Evolutionary conservation across 2,113 vertebrate genomes (phyloP).

Genomic region (Gymnobelideus leadbeateri): DNA sequence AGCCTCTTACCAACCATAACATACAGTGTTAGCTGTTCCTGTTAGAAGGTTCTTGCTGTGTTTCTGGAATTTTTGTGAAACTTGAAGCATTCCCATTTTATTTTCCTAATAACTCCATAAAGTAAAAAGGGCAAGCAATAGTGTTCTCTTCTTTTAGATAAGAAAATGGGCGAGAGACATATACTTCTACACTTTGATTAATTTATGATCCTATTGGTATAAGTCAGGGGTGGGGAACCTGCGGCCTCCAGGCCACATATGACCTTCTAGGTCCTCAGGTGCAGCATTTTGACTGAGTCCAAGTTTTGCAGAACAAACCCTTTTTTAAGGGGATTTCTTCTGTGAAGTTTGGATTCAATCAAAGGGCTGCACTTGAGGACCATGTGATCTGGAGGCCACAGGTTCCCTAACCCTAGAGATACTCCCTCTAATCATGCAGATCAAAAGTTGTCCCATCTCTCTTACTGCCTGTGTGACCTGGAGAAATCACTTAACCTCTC

Average conservation of each 20-base stretch:
- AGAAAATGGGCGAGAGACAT: neutral
- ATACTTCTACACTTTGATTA: neutral
- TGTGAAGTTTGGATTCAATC: too few relatives aligned
- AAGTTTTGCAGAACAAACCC: too few relatives aligned
- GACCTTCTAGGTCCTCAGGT: too few relatives aligned
- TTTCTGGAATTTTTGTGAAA: too few relatives aligned
- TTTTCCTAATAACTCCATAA: neutral
- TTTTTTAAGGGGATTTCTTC: too few relatives aligned
- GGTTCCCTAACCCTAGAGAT: too few relatives aligned
- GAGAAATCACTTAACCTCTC: neutral
- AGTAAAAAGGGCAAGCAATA: neutral
- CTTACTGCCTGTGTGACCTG: neutral
- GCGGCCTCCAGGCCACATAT: too few relatives aligned
- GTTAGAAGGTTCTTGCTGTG: neutral
- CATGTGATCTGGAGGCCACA: too few relatives aligned
- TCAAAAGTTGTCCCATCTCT: neutral
- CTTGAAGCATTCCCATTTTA: too few relatives aligned
- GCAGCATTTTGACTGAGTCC: too few relatives aligned
- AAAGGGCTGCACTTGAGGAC: too few relatives aligned
- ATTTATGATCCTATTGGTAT: neutral
- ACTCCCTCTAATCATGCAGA: neutral
- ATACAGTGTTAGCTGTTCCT: neutral
- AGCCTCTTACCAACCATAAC: neutral
- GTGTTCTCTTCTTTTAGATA: neutral
- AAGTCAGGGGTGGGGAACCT: neutral